These are phyloP conservation scores for Atherinomorus stipes DNA, from an alignment of 2,113 vertebrate species.

Conservation along the genomic window DNA sequence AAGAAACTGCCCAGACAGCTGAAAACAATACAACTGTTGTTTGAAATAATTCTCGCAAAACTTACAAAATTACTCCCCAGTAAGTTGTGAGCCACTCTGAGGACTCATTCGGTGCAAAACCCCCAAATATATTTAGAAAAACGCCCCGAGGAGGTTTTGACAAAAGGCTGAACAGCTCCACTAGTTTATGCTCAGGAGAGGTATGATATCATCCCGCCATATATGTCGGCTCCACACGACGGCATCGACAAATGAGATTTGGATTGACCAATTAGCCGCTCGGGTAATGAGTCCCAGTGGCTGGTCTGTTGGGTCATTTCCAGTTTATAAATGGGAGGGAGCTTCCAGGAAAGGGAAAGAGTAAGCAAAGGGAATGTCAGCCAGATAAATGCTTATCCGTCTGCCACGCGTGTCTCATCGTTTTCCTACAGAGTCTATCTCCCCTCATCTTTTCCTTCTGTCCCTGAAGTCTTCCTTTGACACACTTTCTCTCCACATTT, in stretches of 20 bases:
- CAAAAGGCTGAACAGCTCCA: conserved; percentile 21
- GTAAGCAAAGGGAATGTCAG: conserved; percentile 30
- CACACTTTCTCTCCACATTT: conserved; percentile 6
- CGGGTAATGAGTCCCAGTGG: conserved; percentile 60
- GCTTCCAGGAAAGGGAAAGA: conserved; percentile 34
- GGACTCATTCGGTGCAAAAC: conserved; percentile 43
- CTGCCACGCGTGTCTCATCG: background rate
- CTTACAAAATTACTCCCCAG: conserved; percentile 28
- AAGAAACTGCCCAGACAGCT: conserved; percentile 2
- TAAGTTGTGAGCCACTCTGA: conserved; percentile 15
- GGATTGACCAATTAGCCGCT: conserved; percentile 57
- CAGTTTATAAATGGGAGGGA: conserved; percentile 1
- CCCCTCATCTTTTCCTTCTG: background rate
- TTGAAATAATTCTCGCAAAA: conserved; percentile 14
- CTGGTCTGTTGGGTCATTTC: conserved; percentile 22
- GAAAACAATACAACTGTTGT: conserved; percentile 25
- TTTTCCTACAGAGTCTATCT: background rate
- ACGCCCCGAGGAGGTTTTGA: conserved; percentile 45
- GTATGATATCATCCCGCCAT: conserved; percentile 33
- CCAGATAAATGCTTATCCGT: conserved; percentile 26
- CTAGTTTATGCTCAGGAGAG: conserved; percentile 35
- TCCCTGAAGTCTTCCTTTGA: conserved; percentile 6
- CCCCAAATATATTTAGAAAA: conserved; percentile 45
- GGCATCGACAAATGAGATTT: conserved; percentile 42
- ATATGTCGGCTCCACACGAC: conserved; percentile 22